These are phyloP conservation scores for Drosophila sp. DNA, from an alignment of 1,140 invertebrate species.

Conservation along the genomic window DNA sequence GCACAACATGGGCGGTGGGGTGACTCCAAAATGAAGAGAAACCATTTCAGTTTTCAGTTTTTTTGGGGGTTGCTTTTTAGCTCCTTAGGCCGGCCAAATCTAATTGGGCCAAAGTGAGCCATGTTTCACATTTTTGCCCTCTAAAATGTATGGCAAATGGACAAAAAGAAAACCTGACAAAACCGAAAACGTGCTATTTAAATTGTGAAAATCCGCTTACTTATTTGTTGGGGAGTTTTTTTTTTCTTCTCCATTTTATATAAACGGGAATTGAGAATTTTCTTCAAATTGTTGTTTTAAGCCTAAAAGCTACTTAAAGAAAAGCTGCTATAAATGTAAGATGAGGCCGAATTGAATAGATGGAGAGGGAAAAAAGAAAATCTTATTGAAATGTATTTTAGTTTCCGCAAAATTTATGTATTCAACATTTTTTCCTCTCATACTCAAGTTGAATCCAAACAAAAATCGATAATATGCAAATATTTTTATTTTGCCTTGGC, in stretches of 20 bases:
- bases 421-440: constrained; percentile 25
- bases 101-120: constrained; percentile 61
- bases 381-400: constrained; percentile 16
- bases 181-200: constrained; percentile 64
- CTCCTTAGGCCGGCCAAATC: constrained; percentile 40
- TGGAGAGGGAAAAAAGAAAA: background rate
- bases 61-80: constrained; percentile 14
- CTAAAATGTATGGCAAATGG: constrained; percentile 23
- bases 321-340: constrained; percentile 53
- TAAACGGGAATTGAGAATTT: constrained; percentile 26
- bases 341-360: constrained; percentile 23
- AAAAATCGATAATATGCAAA: constrained; percentile 79
- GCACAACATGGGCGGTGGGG: constrained; percentile 26
- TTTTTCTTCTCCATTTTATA: constrained; percentile 22
- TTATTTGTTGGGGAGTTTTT: constrained; percentile 21
- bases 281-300: constrained; percentile 63
- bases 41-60: constrained; percentile 41
- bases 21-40: constrained; percentile 12
- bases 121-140: constrained; percentile 71
- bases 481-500: constrained; percentile 41
- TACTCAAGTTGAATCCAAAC: constrained; percentile 9
- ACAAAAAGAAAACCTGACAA: constrained; percentile 19
- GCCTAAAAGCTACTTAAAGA: constrained; percentile 68
- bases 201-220: constrained; percentile 75
- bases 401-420: constrained; percentile 31